Percentiles rank a stretch among this genome's conserved stretches.
These are phyloP conservation scores for Hyles vespertilio DNA, from an alignment of 1,140 invertebrate genomes.

Conservation along the genomic window DNA sequence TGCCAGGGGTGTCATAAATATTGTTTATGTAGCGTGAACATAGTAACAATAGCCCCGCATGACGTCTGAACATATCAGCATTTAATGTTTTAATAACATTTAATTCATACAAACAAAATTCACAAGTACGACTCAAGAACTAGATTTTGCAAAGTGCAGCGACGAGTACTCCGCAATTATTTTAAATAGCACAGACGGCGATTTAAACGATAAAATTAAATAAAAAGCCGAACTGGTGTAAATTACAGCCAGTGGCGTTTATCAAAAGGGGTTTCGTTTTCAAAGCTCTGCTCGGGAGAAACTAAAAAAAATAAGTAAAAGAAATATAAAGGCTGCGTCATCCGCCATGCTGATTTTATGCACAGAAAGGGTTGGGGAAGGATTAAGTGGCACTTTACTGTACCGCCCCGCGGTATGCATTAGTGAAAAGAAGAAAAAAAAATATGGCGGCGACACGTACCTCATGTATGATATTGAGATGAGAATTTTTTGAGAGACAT, in stretches of 20 bases:
- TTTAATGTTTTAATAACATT: too few species aligned
- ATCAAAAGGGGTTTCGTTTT: constrained; percentile 60
- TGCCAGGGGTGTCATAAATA: too few species aligned
- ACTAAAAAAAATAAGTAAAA: constrained; percentile 53
- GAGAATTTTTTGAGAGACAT: constrained; percentile 22
- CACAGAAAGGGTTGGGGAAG: constrained; percentile 59
- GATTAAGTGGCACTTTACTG: constrained; percentile 61
- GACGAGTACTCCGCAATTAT: neutral
- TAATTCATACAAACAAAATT: too few species aligned
- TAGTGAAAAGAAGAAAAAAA: constrained; percentile 49
- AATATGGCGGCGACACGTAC: constrained; percentile 44
- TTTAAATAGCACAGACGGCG: neutral
- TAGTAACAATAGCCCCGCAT: too few species aligned
- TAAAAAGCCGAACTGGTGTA: constrained; percentile 58
- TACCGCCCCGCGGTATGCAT: constrained; percentile 55
- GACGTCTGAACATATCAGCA: too few species aligned
- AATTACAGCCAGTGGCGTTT: constrained; percentile 58
- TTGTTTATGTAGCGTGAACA: too few species aligned
- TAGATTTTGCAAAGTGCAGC: neutral
- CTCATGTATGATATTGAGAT: constrained; percentile 45
- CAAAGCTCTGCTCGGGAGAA: constrained; percentile 54
- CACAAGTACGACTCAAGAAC: neutral
- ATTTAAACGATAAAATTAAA: constrained; percentile 54
- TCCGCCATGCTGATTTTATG: constrained; percentile 70
- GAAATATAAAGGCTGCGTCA: constrained; percentile 56